Base-by-base conservation (phyloP, 2,797 vertebrate species). In the Hypotaenidia okinawae region DNA sequence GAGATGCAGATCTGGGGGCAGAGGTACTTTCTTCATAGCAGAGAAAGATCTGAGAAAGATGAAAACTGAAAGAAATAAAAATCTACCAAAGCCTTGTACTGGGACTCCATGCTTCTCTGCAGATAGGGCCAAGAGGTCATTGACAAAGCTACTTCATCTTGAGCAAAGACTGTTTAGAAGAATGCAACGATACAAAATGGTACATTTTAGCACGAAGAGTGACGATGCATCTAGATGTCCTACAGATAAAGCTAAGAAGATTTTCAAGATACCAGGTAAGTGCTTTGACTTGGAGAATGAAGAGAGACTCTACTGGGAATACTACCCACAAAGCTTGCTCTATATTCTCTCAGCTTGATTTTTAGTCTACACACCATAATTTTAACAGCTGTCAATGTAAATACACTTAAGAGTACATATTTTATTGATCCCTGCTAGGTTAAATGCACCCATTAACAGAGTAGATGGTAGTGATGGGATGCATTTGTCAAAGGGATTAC, bases 351-450 rank as follows among this genome's bases (percentile, higher is more conserved):
- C 63, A 89, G 57, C 47, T 81, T 90, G 52, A 84, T 63, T 92
- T 92, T 84, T 52, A 88, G 72, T 49, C 79, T 59, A 51, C 39
- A 6, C 54, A 74, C 51, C 33, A 39, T 47, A 52, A 41, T 63
- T 95, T 92, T 89, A 95, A 86, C 62, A 94, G 58, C 55, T 84
- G 25, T 37, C 68, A 58, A 52, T 55, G 25, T 78, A 84, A 78
- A 84, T 87, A 89, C 22, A 63, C 55, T 81, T 87, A 66, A 62
- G n/a, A 86, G 19, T 66, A 78, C 66, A 10, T 32, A 86, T 78
- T 58, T 43, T 81, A 95, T 79, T 68, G 87, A 94, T 78, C 63
- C 62, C 27, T 51, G 14, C 30, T 5, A 79, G 43, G 39, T 82
- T 86, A 91, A 94, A 92, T 25, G 51, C 11, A 68, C 6, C 64